Percentiles rank a stretch among this genome's conserved stretches.
phyloP scores from a whole-genome alignment of 2,113 vertebrate genomes.

The Donacobius atricapilla region DNA sequence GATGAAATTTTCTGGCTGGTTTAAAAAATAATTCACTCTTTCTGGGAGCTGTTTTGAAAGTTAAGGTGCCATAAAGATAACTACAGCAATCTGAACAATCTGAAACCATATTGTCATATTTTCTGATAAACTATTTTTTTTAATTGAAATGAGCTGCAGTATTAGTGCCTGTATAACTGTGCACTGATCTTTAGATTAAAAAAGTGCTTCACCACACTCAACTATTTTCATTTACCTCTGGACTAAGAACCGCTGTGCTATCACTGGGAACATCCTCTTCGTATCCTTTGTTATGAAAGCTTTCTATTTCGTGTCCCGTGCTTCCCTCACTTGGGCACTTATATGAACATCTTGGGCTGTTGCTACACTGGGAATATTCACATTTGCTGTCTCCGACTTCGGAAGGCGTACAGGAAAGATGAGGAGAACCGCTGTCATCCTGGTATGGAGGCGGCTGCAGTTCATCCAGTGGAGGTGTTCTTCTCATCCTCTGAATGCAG shows the following conservation, averaged over 20 bases:
- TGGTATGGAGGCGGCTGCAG: conserved; percentile 94
- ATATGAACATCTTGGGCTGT: conserved; percentile 89
- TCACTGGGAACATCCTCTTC: conserved; percentile 96
- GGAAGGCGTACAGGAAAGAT: conserved; percentile 92
- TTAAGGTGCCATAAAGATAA: neutral
- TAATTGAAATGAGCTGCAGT: neutral
- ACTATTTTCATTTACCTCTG: conserved; percentile 80
- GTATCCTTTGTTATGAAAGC: conserved; percentile 91
- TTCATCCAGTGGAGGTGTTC: conserved; percentile 92
- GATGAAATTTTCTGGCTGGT: neutral
- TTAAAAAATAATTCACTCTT: neutral
- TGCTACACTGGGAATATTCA: conserved; percentile 87
- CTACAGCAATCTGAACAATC: neutral
- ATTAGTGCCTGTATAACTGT: neutral
- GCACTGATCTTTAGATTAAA: neutral
- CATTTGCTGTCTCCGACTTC: conserved; percentile 92
- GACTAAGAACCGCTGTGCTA: conserved; percentile 94
- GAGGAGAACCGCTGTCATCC: conserved; percentile 93
- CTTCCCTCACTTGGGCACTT: conserved; percentile 93
- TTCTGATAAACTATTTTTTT: neutral
- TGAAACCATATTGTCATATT: neutral
- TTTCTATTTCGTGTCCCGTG: conserved; percentile 83
- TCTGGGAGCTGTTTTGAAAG: neutral
- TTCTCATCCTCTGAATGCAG: conserved; percentile 97
- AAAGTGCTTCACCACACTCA: neutral